Evolutionary conservation across 2,113 vertebrate genomes (phyloP).

Genomic region (Cryptotis parvus): DNA sequence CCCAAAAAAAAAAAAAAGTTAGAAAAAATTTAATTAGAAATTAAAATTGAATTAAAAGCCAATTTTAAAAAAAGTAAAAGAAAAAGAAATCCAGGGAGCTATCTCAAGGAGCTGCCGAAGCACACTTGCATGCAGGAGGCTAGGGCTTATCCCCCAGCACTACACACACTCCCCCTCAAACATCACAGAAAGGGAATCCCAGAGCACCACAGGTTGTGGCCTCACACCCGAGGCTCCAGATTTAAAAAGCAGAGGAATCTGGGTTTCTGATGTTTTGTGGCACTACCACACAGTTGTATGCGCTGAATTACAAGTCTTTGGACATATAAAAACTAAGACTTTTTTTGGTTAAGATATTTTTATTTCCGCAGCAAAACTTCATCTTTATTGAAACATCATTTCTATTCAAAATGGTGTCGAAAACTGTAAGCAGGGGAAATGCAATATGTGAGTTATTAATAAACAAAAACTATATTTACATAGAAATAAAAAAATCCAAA

Average conservation of each 20-base stretch:
- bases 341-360: background rate
- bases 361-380: background rate
- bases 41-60: too few species aligned
- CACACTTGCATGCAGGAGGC: too few species aligned
- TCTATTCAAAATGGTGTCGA: slow-evolving; percentile 10
- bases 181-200: too few species aligned
- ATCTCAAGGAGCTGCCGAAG: too few species aligned
- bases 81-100: too few species aligned
- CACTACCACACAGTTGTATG: background rate
- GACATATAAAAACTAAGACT: background rate
- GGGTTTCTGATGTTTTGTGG: background rate
- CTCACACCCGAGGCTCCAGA: too few species aligned
- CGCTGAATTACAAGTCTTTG: background rate
- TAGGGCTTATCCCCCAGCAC: too few species aligned
- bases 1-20: too few species aligned
- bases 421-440: background rate
- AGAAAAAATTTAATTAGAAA: too few species aligned
- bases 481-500: slow-evolving; percentile 19
- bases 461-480: slow-evolving; percentile 25
- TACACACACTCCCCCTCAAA: too few species aligned
- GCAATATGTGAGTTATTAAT: background rate
- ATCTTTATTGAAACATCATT: slow-evolving; percentile 29
- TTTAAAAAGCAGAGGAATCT: background rate
- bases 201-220: too few species aligned
- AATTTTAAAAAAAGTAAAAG: too few species aligned